Evolutionary conservation across 37 sponge, comb jelly and placozoan genomes (phyloP).

Genomic region (Amphimedon queenslandica): DNA sequence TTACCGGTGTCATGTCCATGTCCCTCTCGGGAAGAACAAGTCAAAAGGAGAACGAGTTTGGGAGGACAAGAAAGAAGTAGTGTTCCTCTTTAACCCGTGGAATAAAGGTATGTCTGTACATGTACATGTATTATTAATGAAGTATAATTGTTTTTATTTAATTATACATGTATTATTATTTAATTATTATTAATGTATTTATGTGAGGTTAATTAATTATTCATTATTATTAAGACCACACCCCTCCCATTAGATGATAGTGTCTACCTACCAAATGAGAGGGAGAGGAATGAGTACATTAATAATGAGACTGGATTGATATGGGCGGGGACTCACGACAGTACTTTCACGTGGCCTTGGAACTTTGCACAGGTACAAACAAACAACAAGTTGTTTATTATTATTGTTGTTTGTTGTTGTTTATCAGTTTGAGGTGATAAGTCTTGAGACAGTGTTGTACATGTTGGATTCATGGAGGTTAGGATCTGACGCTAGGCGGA

Average conservation of each 20-base stretch:
- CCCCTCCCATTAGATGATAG: no score
- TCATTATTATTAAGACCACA: no score
- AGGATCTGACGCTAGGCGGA: constrained; percentile 23
- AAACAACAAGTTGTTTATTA: background rate
- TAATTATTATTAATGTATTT: no score
- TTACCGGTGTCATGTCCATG: background rate
- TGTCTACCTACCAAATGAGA: constrained; percentile 57
- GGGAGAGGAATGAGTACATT: constrained; percentile 52
- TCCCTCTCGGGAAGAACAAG: background rate
- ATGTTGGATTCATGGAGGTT: constrained; percentile 20
- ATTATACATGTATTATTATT: no score
- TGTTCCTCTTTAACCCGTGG: constrained; percentile 31
- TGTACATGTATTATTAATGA: background rate
- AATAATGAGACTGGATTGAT: constrained; percentile 69
- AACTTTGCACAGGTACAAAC: constrained; percentile 59
- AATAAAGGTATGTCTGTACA: background rate
- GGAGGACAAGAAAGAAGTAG: background rate
- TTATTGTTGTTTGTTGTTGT: no score
- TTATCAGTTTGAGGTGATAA: constrained; percentile 26
- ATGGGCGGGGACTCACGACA: constrained; percentile 59
- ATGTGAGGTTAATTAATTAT: no score
- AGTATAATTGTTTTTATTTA: no score
- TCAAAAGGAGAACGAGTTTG: background rate
- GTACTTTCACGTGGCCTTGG: constrained; percentile 62
- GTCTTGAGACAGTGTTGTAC: constrained; percentile 36